A percentile compares a stretch with the other conserved stretches of the same genome.
These are phyloP conservation scores for Dromaius novaehollandiae DNA, from an alignment of 2,113 vertebrate species.

Conservation along the genomic window DNA sequence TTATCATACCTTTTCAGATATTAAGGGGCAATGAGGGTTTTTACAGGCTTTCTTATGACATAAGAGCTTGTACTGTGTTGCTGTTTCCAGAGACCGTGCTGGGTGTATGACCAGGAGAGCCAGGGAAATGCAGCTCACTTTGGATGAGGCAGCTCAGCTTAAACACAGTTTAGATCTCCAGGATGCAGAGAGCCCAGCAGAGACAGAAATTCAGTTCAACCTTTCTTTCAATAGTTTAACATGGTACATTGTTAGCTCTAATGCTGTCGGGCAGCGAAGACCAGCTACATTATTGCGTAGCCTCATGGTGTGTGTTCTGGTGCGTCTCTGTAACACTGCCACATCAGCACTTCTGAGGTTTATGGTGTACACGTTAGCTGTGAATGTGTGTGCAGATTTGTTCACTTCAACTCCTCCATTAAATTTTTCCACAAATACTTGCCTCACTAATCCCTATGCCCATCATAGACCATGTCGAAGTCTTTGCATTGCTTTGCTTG, in stretches of 20 bases:
- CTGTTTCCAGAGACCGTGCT: not conserved
- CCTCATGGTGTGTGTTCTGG: fast-evolving
- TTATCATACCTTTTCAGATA: not conserved
- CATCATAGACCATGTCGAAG: fast-evolving
- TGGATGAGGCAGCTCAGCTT: no score
- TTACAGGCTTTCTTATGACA: not conserved
- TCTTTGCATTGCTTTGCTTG: not conserved
- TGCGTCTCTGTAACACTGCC: fast-evolving
- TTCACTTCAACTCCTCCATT: not conserved
- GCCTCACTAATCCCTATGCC: not conserved
- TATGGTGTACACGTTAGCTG: not conserved
- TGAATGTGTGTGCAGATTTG: not conserved
- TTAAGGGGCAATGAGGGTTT: not conserved
- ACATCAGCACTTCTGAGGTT: not conserved
- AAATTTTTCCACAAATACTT: not conserved
- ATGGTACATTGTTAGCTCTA: not conserved
- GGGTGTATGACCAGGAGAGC: not conserved
- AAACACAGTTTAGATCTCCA: no score
- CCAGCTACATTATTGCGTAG: not conserved
- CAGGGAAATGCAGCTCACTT: not conserved
- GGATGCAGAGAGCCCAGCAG: not conserved
- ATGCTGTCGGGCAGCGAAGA: not conserved
- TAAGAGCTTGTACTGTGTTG: not conserved
- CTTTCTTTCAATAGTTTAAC: not conserved
- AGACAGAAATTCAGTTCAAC: not conserved